phyloP scores from a whole-genome alignment of 1,140 invertebrate species.

The Trichoplusia ni region DNA sequence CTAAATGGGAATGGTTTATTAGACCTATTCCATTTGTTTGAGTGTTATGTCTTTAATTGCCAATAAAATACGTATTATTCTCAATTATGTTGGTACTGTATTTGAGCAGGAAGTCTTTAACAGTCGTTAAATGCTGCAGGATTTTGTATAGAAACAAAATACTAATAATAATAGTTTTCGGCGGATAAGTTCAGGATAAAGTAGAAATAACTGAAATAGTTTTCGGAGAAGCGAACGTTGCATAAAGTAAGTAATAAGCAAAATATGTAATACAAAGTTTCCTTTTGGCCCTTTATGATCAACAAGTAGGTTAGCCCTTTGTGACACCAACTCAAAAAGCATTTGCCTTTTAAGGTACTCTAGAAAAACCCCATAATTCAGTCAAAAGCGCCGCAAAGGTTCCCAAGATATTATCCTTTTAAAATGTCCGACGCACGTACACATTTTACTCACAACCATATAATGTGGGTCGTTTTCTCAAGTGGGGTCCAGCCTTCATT shows the following conservation, averaged over 20 bases:
- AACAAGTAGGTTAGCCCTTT: constrained; percentile 3
- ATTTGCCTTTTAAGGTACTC: constrained; percentile 9
- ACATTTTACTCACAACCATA: constrained; percentile 43
- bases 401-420: constrained; percentile 42
- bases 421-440: constrained; percentile 46
- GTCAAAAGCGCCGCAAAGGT: constrained; percentile 14
- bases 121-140: no score
- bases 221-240: no score
- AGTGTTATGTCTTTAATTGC: no score
- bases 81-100: no score
- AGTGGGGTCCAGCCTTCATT: constrained; percentile 62
- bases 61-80: no score
- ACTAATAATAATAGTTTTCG: no score
- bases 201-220: no score
- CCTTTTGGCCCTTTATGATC: not conserved
- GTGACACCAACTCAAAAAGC: not conserved
- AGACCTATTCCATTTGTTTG: no score
- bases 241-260: not conserved
- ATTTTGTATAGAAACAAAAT: no score
- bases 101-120: no score
- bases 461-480: constrained; percentile 47
- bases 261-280: not conserved
- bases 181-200: no score
- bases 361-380: constrained; percentile 16
- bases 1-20: no score